These are phyloP conservation scores for Nasalis larvatus DNA, from an alignment of 2,113 vertebrate species.

Conservation along the genomic window DNA sequence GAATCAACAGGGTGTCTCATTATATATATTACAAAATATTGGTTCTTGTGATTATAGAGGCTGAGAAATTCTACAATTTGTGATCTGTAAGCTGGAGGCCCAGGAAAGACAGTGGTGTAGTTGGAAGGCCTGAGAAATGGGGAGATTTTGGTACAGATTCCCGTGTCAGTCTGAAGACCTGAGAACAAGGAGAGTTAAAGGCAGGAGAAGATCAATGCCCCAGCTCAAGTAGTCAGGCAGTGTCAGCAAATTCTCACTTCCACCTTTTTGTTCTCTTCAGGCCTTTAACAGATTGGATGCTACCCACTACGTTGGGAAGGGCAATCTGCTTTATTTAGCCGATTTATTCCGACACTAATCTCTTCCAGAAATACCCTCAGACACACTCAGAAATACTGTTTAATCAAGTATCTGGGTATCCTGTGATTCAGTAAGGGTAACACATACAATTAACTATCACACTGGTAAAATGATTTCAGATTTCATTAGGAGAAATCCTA, in stretches of 20 bases:
- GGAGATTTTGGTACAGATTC: neutral
- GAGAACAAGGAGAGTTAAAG: neutral
- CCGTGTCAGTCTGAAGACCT: neutral
- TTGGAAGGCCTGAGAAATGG: neutral
- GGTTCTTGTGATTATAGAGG: neutral
- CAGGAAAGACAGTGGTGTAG: neutral
- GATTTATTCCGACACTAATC: neutral
- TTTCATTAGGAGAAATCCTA: neutral
- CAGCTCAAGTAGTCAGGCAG: neutral
- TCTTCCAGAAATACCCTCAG: neutral
- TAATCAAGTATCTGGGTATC: neutral
- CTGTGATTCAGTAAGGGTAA: neutral
- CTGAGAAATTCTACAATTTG: neutral
- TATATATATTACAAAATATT: neutral
- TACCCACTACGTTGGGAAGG: neutral
- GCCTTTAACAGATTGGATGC: neutral
- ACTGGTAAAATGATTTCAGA: neutral
- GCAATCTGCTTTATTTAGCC: neutral
- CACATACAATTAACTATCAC: neutral
- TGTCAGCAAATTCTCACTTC: neutral
- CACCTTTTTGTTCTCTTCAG: neutral
- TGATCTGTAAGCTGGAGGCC: neutral
- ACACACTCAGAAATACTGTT: neutral
- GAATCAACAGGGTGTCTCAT: neutral
- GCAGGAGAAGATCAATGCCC: neutral